Conservation (phyloP, 2,113 vertebrate species). For the Varanus salvator region DNA sequence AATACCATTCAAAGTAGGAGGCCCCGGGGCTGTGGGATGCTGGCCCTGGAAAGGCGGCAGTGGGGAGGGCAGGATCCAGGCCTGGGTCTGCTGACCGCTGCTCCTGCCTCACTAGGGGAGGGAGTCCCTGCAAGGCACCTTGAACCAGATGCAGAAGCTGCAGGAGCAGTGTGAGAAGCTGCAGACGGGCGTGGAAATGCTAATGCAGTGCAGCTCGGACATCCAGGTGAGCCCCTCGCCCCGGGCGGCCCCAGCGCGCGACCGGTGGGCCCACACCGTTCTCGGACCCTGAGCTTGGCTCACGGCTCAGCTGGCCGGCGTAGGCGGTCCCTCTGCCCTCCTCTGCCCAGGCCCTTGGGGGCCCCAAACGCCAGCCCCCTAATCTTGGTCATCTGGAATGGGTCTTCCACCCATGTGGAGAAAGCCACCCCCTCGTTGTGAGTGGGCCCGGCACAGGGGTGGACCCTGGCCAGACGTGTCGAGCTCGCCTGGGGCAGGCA, state of each 20-base stretch:
- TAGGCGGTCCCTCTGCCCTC: too few relatives aligned
- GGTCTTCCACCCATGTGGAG: background rate
- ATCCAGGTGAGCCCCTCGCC: constrained; percentile 40
- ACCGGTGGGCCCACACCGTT: too few relatives aligned
- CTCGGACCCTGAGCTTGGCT: background rate
- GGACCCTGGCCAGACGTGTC: background rate
- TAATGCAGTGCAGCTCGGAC: constrained; percentile 41
- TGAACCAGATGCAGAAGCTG: constrained; percentile 45
- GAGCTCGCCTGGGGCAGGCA: background rate
- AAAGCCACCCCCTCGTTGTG: too few relatives aligned
- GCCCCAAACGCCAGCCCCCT: background rate
- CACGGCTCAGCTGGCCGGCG: too few relatives aligned
- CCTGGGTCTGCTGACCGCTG: background rate
- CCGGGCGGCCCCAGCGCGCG: background rate
- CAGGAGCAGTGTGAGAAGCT: constrained; percentile 49
- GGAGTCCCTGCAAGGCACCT: constrained; percentile 50
- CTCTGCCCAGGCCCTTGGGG: too few relatives aligned
- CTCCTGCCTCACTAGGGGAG: constrained; percentile 39
- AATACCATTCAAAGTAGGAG: too few relatives aligned
- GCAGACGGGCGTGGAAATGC: constrained; percentile 29
- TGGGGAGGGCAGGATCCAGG: accelerated
- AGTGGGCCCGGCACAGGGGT: background rate
- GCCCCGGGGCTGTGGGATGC: too few relatives aligned
- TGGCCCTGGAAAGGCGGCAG: too few relatives aligned
- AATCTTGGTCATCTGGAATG: background rate